phyloP scores from a whole-genome alignment of 2,888 invertebrate species.

The Meganola albula region DNA sequence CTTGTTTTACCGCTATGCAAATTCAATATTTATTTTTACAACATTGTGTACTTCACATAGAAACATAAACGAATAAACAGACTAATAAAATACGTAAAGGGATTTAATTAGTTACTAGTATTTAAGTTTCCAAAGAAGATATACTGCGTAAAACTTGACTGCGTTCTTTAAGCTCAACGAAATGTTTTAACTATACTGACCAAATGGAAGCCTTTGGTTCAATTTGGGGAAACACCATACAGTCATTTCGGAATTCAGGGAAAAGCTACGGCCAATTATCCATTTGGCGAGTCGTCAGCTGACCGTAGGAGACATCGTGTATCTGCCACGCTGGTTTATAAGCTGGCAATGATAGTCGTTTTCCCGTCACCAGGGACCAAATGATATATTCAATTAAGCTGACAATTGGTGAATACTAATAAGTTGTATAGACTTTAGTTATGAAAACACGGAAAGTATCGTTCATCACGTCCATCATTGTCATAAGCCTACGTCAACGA shows the following conservation, averaged over 20 bases:
- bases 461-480: constrained; percentile 14
- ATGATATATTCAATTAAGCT: constrained; percentile 52
- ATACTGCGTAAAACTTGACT: too few relatives aligned
- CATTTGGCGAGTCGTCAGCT: constrained; percentile 39
- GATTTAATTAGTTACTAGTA: too few relatives aligned
- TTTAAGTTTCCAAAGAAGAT: too few relatives aligned
- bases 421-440: too few relatives aligned
- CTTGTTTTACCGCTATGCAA: not conserved
- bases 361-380: constrained; percentile 47
- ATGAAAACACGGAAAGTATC: constrained; percentile 9
- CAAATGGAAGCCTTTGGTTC: constrained; percentile 25
- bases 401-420: constrained; percentile 49
- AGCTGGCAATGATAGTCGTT: constrained; percentile 45
- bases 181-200: constrained; percentile 20
- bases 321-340: constrained; percentile 49
- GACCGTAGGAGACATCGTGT: constrained; percentile 36
- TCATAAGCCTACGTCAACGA: too few relatives aligned
- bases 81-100: too few relatives aligned
- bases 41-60: too few relatives aligned
- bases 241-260: constrained; percentile 39
- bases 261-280: constrained; percentile 40
- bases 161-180: too few relatives aligned
- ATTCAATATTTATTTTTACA: too few relatives aligned
- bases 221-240: constrained; percentile 51
- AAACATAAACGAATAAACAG: too few relatives aligned